Evolutionary conservation across 2,113 vertebrate genomes (phyloP).

Genomic region (Ceuthmochares aereus): DNA sequence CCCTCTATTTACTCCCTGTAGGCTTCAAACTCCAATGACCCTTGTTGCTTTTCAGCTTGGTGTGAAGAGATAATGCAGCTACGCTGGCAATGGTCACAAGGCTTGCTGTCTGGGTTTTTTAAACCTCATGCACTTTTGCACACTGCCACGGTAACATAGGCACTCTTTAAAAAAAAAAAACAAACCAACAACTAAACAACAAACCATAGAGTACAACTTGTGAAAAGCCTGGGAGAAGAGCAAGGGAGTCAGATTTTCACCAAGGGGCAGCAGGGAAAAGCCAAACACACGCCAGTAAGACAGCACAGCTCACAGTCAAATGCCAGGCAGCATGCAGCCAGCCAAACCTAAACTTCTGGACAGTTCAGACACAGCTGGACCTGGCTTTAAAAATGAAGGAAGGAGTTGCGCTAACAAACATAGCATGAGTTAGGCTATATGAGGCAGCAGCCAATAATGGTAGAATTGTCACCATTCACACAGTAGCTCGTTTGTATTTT

Average conservation of each 20-base stretch:
- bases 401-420: background rate
- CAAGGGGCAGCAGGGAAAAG: background rate
- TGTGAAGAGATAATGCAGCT: background rate
- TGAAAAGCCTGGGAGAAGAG: background rate
- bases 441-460: background rate
- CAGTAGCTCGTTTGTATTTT: background rate
- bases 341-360: background rate
- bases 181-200: no score
- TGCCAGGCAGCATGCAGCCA: background rate
- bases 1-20: background rate
- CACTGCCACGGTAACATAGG: accelerated
- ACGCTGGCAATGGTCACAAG: background rate
- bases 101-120: background rate
- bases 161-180: no score
- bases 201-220: background rate
- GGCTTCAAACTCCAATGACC: background rate
- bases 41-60: background rate
- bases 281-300: background rate
- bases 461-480: background rate
- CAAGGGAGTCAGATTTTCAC: background rate
- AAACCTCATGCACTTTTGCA: background rate
- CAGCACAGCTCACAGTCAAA: accelerated
- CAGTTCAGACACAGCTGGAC: background rate
- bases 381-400: background rate
- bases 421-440: background rate